These are phyloP conservation scores for Mycetomoellerius zeteki DNA, from an alignment of 1,140 invertebrate species.

Conservation along the genomic window DNA sequence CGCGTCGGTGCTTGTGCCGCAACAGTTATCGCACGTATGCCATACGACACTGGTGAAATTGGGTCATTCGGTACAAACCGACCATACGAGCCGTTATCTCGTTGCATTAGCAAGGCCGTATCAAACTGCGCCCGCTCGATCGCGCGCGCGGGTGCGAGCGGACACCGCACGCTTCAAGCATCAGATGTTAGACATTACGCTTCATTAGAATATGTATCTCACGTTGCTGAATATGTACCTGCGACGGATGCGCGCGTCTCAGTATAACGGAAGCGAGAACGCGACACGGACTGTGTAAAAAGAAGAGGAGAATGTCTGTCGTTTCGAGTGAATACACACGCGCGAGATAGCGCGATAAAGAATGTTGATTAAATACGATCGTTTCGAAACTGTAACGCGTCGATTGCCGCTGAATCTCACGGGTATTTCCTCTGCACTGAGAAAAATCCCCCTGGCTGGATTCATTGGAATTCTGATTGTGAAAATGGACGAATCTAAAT, in stretches of 20 bases:
- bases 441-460: too few species aligned
- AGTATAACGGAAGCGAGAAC: conserved; percentile 23
- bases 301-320: background rate
- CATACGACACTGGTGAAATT: conserved; percentile 73
- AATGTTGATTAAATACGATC: conserved; percentile 7
- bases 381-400: conserved; percentile 1
- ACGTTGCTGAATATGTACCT: conserved; percentile 5
- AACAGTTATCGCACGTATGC: conserved; percentile 72
- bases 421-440: background rate
- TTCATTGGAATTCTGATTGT: too few species aligned
- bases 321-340: conserved; percentile 6
- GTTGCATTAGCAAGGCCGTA: conserved; percentile 78
- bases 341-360: background rate
- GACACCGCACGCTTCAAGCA: conserved; percentile 54
- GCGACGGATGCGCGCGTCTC: conserved; percentile 7
- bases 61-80: conserved; percentile 74
- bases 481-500: too few species aligned
- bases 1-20: conserved; percentile 41
- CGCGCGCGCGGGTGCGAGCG: background rate
- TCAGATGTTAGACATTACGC: conserved; percentile 68
- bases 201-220: conserved; percentile 66
- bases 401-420: background rate
- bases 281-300: conserved; percentile 3
- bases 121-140: conserved; percentile 41
- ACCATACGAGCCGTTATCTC: conserved; percentile 70